Percentiles rank a stretch among this genome's conserved stretches.
These are phyloP conservation scores for Trochalopteron elliotii DNA, from an alignment of 2,113 vertebrate genomes.

Conservation along the genomic window DNA sequence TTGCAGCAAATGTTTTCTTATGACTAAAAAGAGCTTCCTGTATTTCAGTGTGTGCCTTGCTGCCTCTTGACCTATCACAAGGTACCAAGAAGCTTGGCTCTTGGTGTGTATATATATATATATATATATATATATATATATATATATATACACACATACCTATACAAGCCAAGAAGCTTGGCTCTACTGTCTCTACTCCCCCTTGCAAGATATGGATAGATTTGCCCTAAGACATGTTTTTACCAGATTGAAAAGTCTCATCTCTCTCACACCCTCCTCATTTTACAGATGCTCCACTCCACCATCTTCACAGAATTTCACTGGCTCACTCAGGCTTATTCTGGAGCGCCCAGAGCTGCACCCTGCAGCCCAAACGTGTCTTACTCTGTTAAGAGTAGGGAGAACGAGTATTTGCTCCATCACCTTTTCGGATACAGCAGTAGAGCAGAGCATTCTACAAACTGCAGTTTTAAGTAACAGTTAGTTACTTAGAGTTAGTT, in stretches of 20 bases:
- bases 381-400: neutral
- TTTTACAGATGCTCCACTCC: neutral
- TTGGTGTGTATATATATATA: too few relatives aligned
- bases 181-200: neutral
- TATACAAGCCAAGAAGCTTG: neutral
- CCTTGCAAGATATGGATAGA: neutral
- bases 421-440: neutral
- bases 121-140: too few relatives aligned
- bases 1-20: neutral
- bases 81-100: neutral
- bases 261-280: neutral
- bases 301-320: neutral
- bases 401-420: neutral
- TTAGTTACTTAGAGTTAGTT: neutral
- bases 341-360: neutral
- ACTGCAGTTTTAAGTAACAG: neutral
- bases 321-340: neutral
- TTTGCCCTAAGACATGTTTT: neutral
- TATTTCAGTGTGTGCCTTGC: neutral
- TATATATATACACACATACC: too few relatives aligned
- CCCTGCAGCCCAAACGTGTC: neutral
- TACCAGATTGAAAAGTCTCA: neutral
- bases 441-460: neutral
- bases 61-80: neutral
- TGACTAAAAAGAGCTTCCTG: neutral